Percentiles rank a stretch among this genome's conserved stretches.
Evolutionary conservation across 2,113 vertebrate genomes (phyloP).

Genomic region (Malurus alboscapulatus): DNA sequence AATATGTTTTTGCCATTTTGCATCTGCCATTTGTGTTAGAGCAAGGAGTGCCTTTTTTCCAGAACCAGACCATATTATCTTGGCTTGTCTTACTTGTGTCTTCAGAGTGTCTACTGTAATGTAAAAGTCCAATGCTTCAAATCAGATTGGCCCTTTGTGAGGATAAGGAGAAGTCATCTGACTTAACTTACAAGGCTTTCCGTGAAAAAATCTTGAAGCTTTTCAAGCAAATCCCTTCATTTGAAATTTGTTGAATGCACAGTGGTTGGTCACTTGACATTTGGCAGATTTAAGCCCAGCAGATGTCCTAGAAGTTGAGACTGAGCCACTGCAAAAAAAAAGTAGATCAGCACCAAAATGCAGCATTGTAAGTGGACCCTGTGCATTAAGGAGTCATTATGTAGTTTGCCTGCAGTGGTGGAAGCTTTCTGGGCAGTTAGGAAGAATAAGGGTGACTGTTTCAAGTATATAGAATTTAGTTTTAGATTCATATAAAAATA

Average conservation of each 20-base stretch:
- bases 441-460: neutral
- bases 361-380: neutral
- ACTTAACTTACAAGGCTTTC: neutral
- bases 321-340: neutral
- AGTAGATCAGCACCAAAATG: neutral
- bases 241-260: neutral
- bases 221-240: neutral
- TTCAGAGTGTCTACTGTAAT: neutral
- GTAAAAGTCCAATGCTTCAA: neutral
- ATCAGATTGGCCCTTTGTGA: neutral
- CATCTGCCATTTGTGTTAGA: neutral
- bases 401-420: neutral
- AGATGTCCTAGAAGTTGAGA: neutral
- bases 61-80: neutral
- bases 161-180: neutral
- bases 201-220: neutral
- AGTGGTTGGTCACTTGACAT: accelerated
- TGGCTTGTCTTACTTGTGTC: neutral
- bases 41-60: neutral
- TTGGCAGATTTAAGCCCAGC: neutral
- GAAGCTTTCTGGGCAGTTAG: neutral
- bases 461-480: neutral
- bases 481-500: neutral
- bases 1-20: neutral
- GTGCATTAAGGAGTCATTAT: neutral